Conservation (phyloP, 2,888 invertebrate genomes). For the Rhimphoctona megacephalus region DNA sequence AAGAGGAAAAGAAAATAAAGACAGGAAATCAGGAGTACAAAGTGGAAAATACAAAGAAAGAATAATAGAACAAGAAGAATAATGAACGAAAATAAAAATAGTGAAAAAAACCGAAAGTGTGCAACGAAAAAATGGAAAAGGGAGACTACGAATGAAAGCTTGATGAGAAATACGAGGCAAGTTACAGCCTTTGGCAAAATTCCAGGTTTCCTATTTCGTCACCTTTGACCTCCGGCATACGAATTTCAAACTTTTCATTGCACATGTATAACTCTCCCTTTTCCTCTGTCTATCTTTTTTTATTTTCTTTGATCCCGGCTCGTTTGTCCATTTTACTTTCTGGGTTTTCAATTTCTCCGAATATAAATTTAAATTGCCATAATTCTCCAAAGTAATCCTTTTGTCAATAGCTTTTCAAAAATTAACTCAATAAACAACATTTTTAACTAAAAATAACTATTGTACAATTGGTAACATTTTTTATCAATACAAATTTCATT, state of each 20-base stretch:
- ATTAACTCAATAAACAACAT: background rate
- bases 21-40: background rate
- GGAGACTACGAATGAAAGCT: slow-evolving; percentile 31
- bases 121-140: slow-evolving; percentile 1
- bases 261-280: background rate
- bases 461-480: background rate
- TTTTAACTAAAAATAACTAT: background rate
- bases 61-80: background rate
- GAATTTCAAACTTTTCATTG: slow-evolving; percentile 42
- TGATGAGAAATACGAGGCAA: slow-evolving; percentile 56
- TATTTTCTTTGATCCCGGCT: slow-evolving; percentile 25
- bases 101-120: background rate
- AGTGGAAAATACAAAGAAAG: background rate
- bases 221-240: slow-evolving; percentile 30
- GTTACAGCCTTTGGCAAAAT: slow-evolving; percentile 37
- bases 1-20: background rate
- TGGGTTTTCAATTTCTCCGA: slow-evolving; percentile 27
- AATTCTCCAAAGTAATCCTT: background rate
- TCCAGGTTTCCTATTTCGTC: slow-evolving; percentile 47
- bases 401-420: background rate
- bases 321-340: background rate
- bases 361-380: background rate
- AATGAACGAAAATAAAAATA: background rate
- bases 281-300: background rate
- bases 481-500: background rate